Conservation (phyloP, 1,140 invertebrate genomes). For the Chironomus striatipennis region DNA sequence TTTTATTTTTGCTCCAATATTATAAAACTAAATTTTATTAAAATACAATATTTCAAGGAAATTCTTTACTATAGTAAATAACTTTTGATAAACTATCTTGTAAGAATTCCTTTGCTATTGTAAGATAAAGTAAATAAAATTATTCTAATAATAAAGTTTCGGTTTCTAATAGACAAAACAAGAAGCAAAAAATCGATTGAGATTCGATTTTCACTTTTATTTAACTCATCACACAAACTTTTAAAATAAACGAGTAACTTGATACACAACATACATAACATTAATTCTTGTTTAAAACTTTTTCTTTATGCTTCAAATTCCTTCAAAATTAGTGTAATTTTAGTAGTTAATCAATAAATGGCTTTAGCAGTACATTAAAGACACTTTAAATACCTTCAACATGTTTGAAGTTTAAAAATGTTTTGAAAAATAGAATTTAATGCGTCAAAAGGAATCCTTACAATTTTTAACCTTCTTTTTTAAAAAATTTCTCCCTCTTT, state of each 20-base stretch:
- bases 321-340: conserved; percentile 19
- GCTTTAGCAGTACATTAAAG: background rate
- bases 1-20: too few relatives aligned
- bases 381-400: background rate
- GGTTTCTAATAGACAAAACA: too few relatives aligned
- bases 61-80: too few relatives aligned
- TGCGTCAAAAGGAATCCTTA: background rate
- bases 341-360: conserved; percentile 16
- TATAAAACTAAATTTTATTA: too few relatives aligned
- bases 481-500: too few relatives aligned
- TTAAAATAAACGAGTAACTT: background rate
- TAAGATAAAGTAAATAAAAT: too few relatives aligned
- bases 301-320: background rate
- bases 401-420: background rate
- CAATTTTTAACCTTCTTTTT: background rate
- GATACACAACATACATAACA: background rate
- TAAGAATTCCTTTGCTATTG: too few relatives aligned
- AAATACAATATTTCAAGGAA: too few relatives aligned
- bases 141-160: too few relatives aligned
- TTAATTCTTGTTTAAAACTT: background rate
- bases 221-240: background rate
- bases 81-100: too few relatives aligned
- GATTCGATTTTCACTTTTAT: background rate
- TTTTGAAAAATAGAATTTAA: background rate
- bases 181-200: background rate